Evolutionary conservation across 1,140 invertebrate species (phyloP).

Genomic region (Bombus waltoni): DNA sequence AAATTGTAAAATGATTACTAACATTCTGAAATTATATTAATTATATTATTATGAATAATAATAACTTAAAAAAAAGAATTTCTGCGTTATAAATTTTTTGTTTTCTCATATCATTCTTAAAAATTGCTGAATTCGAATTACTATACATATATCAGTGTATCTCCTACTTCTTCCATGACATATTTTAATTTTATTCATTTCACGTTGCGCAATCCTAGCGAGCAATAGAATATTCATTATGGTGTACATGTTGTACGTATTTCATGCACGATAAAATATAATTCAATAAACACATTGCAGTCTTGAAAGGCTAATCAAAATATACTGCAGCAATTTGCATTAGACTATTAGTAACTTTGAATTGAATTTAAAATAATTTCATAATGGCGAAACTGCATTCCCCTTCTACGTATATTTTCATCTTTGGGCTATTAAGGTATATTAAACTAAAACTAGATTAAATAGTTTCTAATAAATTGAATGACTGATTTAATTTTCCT

Average conservation of each 20-base stretch:
- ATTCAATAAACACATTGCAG: neutral
- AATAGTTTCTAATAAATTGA: too few relatives aligned
- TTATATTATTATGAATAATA: neutral
- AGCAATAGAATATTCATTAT: neutral
- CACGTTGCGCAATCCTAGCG: neutral
- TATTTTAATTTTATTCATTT: neutral
- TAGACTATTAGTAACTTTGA: neutral
- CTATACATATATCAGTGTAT: too few relatives aligned
- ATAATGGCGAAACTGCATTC: neutral
- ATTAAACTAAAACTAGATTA: neutral
- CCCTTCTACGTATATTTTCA: too few relatives aligned
- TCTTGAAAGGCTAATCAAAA: neutral
- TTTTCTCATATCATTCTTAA: neutral
- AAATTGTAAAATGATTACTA: neutral
- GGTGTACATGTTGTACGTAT: neutral
- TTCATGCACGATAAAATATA: neutral
- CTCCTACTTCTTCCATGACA: too few relatives aligned
- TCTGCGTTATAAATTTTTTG: neutral
- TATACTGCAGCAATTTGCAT: neutral
- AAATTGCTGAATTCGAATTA: too few relatives aligned
- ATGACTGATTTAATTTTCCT: too few relatives aligned
- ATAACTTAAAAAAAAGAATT: neutral
- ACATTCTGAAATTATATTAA: neutral
- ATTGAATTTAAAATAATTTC: constrained; percentile 1
- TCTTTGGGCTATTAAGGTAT: neutral